Conservation (phyloP, 2,888 invertebrate genomes). For the Drosophila setosimentum region DNA sequence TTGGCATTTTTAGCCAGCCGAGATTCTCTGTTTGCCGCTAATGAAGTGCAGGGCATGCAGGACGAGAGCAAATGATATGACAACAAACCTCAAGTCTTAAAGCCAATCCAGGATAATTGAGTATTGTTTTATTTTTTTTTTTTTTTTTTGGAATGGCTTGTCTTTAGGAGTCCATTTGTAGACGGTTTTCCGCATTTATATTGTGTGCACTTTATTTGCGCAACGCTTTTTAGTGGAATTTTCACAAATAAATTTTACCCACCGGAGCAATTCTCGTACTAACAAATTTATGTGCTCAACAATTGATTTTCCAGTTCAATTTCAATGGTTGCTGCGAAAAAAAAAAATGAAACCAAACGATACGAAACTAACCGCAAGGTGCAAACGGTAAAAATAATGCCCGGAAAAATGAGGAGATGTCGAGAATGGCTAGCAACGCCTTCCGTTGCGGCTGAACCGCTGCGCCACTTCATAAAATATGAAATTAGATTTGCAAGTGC, state of each 20-base stretch:
- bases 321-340: conserved; percentile 36
- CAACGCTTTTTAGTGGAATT: conserved; percentile 62
- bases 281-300: conserved; percentile 79
- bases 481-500: conserved; percentile 78
- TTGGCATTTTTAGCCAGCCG: conserved; percentile 26
- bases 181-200: conserved; percentile 38
- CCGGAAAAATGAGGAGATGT: conserved; percentile 40
- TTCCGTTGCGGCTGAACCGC: conserved; percentile 39
- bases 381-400: conserved; percentile 54
- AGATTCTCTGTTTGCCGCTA: conserved; percentile 44
- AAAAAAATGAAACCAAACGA: conserved; percentile 20
- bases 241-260: conserved; percentile 74
- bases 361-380: conserved; percentile 45
- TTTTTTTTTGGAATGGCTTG: neutral
- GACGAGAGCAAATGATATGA: conserved; percentile 50
- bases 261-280: conserved; percentile 73
- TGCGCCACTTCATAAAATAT: conserved; percentile 78
- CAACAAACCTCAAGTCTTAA: conserved; percentile 35
- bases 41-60: conserved; percentile 53
- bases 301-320: conserved; percentile 79
- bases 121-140: conserved; percentile 10
- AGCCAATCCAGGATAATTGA: conserved; percentile 41
- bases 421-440: conserved; percentile 31
- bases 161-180: conserved; percentile 29
- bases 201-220: conserved; percentile 38